These are phyloP conservation scores for Sander vitreus DNA, from an alignment of 2,113 vertebrate species.

Conservation along the genomic window DNA sequence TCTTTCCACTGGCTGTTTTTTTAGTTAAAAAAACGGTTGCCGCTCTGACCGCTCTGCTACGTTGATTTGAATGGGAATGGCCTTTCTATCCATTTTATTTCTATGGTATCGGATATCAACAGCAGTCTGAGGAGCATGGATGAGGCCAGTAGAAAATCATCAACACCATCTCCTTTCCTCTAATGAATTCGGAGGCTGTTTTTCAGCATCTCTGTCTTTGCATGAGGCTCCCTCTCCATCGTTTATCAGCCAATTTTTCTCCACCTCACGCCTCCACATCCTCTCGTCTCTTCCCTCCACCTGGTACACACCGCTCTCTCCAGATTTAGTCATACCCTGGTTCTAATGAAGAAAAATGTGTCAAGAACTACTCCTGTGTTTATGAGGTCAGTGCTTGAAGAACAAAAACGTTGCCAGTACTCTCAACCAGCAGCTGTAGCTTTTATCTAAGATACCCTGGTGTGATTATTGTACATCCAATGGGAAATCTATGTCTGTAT, in stretches of 20 bases:
- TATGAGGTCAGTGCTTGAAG: not conserved
- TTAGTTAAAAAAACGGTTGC: no score
- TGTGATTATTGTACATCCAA: not conserved
- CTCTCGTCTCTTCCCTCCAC: not conserved
- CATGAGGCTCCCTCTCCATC: not conserved
- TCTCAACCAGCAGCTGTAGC: not conserved
- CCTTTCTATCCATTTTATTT: no score
- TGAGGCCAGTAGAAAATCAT: not conserved
- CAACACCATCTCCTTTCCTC: not conserved
- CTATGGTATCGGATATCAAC: not conserved
- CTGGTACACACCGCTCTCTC: not conserved
- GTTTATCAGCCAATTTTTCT: slow-evolving; percentile 21
- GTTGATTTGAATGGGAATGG: no score
- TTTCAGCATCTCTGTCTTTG: not conserved
- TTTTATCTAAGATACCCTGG: not conserved
- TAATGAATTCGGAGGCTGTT: not conserved
- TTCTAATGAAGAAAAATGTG: slow-evolving; percentile 12
- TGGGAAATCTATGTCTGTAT: not conserved
- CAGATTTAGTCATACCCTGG: slow-evolving; percentile 3
- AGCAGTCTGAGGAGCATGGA: not conserved
- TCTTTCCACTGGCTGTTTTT: no score
- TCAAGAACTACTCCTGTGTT: not conserved
- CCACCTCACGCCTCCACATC: slow-evolving; percentile 19
- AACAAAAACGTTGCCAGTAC: not conserved
- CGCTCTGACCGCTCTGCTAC: no score